Evolutionary conservation across 2,888 invertebrate genomes (phyloP), one percentile per base, ranked within the genome.

Genomic region (Agrotis exclamationis): DNA sequence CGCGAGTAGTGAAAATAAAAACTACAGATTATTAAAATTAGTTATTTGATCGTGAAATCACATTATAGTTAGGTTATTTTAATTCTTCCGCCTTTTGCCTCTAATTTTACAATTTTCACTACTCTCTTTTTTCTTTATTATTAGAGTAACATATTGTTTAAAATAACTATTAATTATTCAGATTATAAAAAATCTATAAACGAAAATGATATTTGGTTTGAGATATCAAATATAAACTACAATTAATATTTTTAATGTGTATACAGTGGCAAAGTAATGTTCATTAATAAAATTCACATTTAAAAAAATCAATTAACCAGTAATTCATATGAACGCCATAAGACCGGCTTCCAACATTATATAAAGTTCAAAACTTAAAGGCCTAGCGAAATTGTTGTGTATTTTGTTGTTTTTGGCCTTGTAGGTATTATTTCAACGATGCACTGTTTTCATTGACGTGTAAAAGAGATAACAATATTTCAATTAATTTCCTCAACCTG

Each of bases 401-500:
- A 66, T 77, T 74, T 79, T 70, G 56, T 70, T 76, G 63, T 65
- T 60, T 66, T 66, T 76, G 58, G 47, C 74, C 71, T 68, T 59
- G 58, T 67, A 63, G 53, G 59, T 74, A 66, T 77, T 72, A 67
- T 79, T 83, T 75, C 62, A 73, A 62, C 56, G 73, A 48, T 63
- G 44, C 67, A 45, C 51, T 51, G 20, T 53, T 71, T 39, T 54
- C 44, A 47, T 47, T 53, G 47, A 54, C 22, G 39, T 65, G 58
- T 69, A 24, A 58, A 80, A 69, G 75, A 65, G 67, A 79, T 78
- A 83, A 73, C 67, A 74, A 68, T 78, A 67, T 64, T 56, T 71
- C 68, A 81, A 79, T 89, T 87, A 80, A 82, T 90, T 89, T 91
- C 85, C 85, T 89, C 83, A 78, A 87, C 85, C 88, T 89, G 90